These are phyloP conservation scores for Lethrus apterus DNA, from an alignment of 1,140 invertebrate genomes.

Conservation along the genomic window DNA sequence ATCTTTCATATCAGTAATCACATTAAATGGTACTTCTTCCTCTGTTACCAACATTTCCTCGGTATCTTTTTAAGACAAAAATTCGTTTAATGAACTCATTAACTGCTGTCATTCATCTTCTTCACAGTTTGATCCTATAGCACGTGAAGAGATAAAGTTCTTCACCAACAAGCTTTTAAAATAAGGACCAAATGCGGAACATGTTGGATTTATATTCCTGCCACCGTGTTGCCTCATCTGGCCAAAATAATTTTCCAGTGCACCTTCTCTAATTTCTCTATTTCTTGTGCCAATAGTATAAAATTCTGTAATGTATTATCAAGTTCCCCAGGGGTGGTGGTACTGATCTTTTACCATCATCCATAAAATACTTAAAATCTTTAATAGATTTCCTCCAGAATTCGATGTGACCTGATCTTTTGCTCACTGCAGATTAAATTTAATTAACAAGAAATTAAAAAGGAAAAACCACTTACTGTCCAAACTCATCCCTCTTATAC, in stretches of 20 bases:
- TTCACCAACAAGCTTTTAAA: constrained; percentile 1
- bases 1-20: too few species aligned
- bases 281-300: background rate
- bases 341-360: too few species aligned
- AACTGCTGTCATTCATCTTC: too few species aligned
- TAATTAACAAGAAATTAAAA: too few species aligned
- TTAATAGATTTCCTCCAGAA: constrained; percentile 2
- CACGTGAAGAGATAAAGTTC: background rate
- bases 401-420: background rate
- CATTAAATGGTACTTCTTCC: too few species aligned
- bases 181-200: background rate
- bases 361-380: background rate
- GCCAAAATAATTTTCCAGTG: background rate
- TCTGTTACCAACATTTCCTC: too few species aligned
- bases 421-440: too few species aligned
- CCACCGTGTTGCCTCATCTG: constrained; percentile 2
- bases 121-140: background rate
- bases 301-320: background rate
- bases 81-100: too few species aligned
- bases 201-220: constrained; percentile 5
- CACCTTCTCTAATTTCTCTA: background rate
- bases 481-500: background rate
- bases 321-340: background rate
- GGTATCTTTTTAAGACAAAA: too few species aligned
- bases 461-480: background rate